Evolutionary conservation across 2,888 invertebrate genomes (phyloP).

Genomic region (Tiphia femorata): DNA sequence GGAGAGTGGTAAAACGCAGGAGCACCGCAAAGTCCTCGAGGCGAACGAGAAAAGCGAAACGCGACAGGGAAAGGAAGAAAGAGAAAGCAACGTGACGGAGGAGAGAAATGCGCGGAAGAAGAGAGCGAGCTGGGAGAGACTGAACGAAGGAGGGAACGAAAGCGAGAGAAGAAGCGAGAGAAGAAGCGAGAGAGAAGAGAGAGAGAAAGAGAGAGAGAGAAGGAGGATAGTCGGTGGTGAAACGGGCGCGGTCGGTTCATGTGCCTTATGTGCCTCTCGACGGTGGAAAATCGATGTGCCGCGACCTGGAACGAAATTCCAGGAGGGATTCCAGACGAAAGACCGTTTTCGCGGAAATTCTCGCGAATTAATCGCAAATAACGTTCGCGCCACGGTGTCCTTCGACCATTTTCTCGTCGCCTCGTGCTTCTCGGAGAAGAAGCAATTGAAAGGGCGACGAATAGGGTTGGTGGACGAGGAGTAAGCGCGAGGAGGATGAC

Average conservation of each 20-base stretch:
- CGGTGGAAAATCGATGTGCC: constrained; percentile 47
- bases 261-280: constrained; percentile 37
- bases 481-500: no score
- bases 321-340: constrained; percentile 36
- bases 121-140: neutral
- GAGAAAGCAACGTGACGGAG: neutral
- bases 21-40: no score
- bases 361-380: constrained; percentile 49
- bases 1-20: no score
- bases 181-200: neutral
- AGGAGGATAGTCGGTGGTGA: constrained; percentile 34
- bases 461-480: neutral
- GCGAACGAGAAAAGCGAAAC: no score
- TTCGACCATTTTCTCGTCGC: neutral
- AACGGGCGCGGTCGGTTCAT: constrained; percentile 40
- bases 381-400: constrained; percentile 14
- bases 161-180: constrained; percentile 13
- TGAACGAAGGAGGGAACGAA: neutral
- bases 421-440: no score
- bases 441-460: neutral
- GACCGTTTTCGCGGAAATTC: constrained; percentile 45
- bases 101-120: constrained; percentile 1
- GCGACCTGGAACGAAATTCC: constrained; percentile 52
- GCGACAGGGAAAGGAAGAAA: no score
- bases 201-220: neutral